These are phyloP conservation scores for Molossus molossus DNA, from an alignment of 2,797 vertebrate genomes.

Conservation along the genomic window DNA sequence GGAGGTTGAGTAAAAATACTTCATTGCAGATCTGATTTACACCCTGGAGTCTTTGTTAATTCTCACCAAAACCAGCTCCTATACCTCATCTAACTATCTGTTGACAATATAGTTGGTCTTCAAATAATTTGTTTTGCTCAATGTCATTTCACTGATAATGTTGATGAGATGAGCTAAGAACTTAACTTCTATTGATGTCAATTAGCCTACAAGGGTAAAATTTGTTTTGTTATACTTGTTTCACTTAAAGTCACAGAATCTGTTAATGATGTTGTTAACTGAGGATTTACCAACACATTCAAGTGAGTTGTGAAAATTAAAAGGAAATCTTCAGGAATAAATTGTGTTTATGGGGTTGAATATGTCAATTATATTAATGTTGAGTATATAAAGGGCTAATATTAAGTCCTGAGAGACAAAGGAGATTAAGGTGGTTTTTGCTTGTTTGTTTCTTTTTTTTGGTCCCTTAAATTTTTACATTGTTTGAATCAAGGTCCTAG, in stretches of 20 bases:
- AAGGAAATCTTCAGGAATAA: neutral
- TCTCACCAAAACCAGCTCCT: neutral
- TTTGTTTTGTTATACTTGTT: neutral
- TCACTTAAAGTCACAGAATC: neutral
- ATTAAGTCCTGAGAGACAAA: slow-evolving; percentile 1
- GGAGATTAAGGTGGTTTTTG: neutral
- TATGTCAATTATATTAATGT: neutral
- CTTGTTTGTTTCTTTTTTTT: neutral
- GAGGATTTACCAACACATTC: neutral
- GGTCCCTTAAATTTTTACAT: neutral
- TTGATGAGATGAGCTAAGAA: neutral
- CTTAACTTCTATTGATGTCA: neutral
- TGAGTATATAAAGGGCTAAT: neutral
- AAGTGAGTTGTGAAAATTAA: neutral
- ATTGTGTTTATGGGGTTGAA: neutral
- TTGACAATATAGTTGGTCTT: neutral
- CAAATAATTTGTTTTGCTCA: neutral
- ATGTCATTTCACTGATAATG: neutral
- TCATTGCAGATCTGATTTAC: neutral
- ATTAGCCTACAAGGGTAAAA: neutral
- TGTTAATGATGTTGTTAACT: neutral
- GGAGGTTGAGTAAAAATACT: neutral
- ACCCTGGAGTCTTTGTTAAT: neutral
- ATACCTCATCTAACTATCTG: neutral
- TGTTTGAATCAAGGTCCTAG: neutral